phyloP scores from a whole-genome alignment of 2,113 vertebrate genomes.

The Strix uralensis region DNA sequence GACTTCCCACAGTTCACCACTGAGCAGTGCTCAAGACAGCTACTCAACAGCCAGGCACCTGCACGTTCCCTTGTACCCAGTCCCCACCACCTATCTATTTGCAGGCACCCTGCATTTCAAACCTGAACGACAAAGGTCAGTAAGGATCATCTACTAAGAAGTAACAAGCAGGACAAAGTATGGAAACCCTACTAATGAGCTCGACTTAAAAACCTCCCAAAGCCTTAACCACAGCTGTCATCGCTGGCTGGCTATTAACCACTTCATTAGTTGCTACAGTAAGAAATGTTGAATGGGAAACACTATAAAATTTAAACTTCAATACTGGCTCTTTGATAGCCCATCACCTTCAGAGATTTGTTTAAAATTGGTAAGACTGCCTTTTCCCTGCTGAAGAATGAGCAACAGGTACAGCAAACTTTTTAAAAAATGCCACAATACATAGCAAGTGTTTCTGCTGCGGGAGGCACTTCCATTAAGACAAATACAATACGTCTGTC shows the following conservation, averaged over 20 bases:
- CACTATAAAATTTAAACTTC: slow-evolving; percentile 63
- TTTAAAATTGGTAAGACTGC: slow-evolving; percentile 70
- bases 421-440: slow-evolving; percentile 82
- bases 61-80: neutral
- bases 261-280: slow-evolving; percentile 37
- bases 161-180: slow-evolving; percentile 35
- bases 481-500: slow-evolving; percentile 87
- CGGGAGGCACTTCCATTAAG: slow-evolving; percentile 91
- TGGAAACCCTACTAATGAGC: neutral
- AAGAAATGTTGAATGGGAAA: slow-evolving; percentile 62
- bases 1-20: neutral
- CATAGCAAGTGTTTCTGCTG: slow-evolving; percentile 85
- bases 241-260: slow-evolving; percentile 38
- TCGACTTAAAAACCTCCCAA: slow-evolving; percentile 39
- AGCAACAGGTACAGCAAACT: slow-evolving; percentile 81
- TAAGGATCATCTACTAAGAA: slow-evolving; percentile 21
- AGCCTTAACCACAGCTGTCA: slow-evolving; percentile 43
- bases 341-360: slow-evolving; percentile 71
- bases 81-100: slow-evolving; percentile 32
- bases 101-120: slow-evolving; percentile 40
- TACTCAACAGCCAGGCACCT: slow-evolving; percentile 44
- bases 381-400: slow-evolving; percentile 75
- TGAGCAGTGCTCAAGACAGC: neutral
- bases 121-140: slow-evolving; percentile 16
- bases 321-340: slow-evolving; percentile 76